phyloP scores from a whole-genome alignment of 1,140 invertebrate species.

The Parapsyche elsis region DNA sequence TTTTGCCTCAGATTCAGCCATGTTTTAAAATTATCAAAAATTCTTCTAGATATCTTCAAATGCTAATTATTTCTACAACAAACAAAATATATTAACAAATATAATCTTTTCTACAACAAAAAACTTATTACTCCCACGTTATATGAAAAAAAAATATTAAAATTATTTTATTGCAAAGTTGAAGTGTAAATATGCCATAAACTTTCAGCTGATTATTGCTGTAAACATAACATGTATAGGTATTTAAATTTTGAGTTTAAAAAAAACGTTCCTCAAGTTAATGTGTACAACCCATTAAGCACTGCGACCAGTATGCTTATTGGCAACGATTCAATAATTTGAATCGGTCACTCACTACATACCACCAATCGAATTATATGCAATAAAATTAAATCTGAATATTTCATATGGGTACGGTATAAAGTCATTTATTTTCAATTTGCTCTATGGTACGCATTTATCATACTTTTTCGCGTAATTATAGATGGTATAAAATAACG shows the following conservation, averaged over 20 bases:
- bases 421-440: too few relatives aligned
- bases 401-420: neutral
- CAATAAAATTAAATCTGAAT: neutral
- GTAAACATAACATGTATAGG: too few relatives aligned
- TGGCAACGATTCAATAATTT: conserved; percentile 4
- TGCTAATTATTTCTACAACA: conserved; percentile 10
- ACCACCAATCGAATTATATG: neutral
- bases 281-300: neutral
- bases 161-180: too few relatives aligned
- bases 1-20: neutral
- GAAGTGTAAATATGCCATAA: too few relatives aligned
- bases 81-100: neutral
- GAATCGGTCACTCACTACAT: neutral
- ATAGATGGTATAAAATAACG: neutral
- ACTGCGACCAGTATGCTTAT: neutral
- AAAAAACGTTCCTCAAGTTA: too few relatives aligned
- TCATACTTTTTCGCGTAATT: too few relatives aligned
- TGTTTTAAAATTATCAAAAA: neutral
- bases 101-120: too few relatives aligned
- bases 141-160: too few relatives aligned
- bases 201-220: too few relatives aligned
- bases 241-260: too few relatives aligned
- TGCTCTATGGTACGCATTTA: too few relatives aligned
- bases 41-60: neutral
- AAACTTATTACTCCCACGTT: too few relatives aligned